phyloP scores from a whole-genome alignment of 2,888 invertebrate genomes.

The Cecidostiba fungosa region DNA sequence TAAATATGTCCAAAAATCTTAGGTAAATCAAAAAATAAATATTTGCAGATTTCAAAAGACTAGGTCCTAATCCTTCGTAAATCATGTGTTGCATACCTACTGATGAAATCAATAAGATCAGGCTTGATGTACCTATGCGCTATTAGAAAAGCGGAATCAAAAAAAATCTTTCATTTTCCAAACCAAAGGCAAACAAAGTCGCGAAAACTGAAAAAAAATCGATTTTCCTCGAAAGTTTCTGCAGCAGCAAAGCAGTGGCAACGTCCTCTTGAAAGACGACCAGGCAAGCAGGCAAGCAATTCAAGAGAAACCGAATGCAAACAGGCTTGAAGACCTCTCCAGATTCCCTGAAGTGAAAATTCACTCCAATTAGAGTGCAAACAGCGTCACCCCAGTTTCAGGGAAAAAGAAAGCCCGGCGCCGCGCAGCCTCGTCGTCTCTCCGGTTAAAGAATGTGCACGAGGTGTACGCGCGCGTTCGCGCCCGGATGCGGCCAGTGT shows the following conservation, averaged over 20 bases:
- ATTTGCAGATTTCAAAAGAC: too few relatives aligned
- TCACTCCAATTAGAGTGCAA: conserved; percentile 55
- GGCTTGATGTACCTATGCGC: too few relatives aligned
- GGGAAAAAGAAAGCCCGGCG: conserved; percentile 5
- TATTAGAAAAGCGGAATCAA: too few relatives aligned
- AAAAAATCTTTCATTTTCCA: background rate
- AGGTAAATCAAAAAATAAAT: too few relatives aligned
- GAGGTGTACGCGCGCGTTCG: background rate
- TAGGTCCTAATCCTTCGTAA: too few relatives aligned
- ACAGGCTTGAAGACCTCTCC: conserved; percentile 41
- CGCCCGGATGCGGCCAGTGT: conserved; percentile 11
- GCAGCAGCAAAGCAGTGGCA: background rate
- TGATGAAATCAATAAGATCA: too few relatives aligned
- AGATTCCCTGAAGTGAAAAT: conserved; percentile 47
- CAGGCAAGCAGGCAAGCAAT: background rate
- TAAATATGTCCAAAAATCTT: too few relatives aligned
- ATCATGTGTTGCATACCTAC: too few relatives aligned
- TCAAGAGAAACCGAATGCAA: conserved; percentile 47
- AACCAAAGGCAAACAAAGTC: background rate
- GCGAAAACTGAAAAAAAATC: conserved; percentile 31
- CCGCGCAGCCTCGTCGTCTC: background rate
- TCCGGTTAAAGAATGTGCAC: conserved; percentile 18
- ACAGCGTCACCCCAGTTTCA: conserved; percentile 34
- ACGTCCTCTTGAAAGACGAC: background rate
- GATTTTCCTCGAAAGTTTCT: conserved; percentile 29